Base-by-base conservation (phyloP, 2,888 invertebrate genomes). In the Argyra leucocephala region DNA sequence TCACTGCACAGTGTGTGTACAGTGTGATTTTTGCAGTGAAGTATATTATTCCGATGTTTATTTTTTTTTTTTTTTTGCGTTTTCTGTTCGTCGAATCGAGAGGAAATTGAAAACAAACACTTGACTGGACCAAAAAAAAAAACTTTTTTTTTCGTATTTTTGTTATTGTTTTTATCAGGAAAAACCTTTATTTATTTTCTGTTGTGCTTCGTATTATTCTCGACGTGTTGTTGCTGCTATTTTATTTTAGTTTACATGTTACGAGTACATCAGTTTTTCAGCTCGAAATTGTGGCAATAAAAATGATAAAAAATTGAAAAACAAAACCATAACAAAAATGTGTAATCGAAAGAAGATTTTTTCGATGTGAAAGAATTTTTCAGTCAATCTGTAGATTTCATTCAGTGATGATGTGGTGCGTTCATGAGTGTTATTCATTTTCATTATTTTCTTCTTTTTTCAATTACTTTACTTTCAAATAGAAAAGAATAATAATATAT, bases 331-430 rank as follows among this genome's bases (percentile, higher is more conserved):
- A 26, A 26, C 7, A 26, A n/a, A 6, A 4, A 26, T 26, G 31
- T 31, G 48, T 10, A 10, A 31, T 7, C 31, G 31, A 48, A 48
- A 48, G 12, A 48, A 31, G 31, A 48, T 48, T 48, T 48, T 37
- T 31, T 31, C 4, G 18, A 5, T 48, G 15, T 48, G 15, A 15
- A 37, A 37, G 15, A 37, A 37, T 37, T 48, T 48, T 48, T 48
- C 48, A 48, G 48, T 48, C n/a, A 48, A 48, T 48, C 48, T 48
- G 48, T 48, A 48, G 48, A 48, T 18, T 48, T 48, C 48, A 48
- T 48, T 48, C 48, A 48, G 48, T 48, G 48, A 48, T 18, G 48
- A 48, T 48, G 48, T 48, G 48, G 48, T 48, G 48, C n/a, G n/a
- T 48, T n/a, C 4, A 48, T 48, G 18, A 48, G 15, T 48, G 18